These are phyloP conservation scores for Pseudoatta argentina DNA, from an alignment of 1,140 invertebrate genomes.

Conservation along the genomic window DNA sequence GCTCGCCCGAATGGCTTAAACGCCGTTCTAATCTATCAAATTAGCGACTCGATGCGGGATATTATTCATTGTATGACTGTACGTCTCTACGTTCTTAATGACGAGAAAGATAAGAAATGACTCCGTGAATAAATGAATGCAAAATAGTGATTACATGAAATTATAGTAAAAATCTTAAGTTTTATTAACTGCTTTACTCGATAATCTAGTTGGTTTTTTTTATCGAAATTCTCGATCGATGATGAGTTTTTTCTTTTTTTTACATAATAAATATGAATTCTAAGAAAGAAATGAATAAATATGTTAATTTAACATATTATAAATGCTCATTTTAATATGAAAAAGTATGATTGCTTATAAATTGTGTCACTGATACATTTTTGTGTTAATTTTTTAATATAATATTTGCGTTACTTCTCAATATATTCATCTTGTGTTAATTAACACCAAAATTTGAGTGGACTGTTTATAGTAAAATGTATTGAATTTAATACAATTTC, in stretches of 20 bases:
- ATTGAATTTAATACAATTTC: too few relatives aligned
- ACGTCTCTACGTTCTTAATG: not conserved
- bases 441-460: too few relatives aligned
- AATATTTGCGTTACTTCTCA: too few relatives aligned
- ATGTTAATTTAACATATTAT: too few relatives aligned
- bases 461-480: too few relatives aligned
- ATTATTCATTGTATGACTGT: not conserved
- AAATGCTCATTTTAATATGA: too few relatives aligned
- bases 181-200: not conserved
- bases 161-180: not conserved
- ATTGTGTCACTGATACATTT: too few relatives aligned
- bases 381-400: too few relatives aligned
- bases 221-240: not conserved
- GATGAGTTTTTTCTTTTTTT: not conserved
- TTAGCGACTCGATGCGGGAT: not conserved
- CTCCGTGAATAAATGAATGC: not conserved
- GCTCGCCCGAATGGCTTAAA: conserved; percentile 14
- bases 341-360: too few relatives aligned
- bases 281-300: too few relatives aligned
- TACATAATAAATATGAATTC: too few relatives aligned
- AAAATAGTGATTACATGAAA: not conserved
- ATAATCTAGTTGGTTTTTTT: not conserved
- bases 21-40: conserved; percentile 16
- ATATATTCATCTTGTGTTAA: too few relatives aligned
- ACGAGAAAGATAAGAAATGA: not conserved